A percentile compares a stretch with the other conserved stretches of the same genome.
Conservation (phyloP, 2,888 invertebrate genomes). For the Drosophila crucigera region DNA sequence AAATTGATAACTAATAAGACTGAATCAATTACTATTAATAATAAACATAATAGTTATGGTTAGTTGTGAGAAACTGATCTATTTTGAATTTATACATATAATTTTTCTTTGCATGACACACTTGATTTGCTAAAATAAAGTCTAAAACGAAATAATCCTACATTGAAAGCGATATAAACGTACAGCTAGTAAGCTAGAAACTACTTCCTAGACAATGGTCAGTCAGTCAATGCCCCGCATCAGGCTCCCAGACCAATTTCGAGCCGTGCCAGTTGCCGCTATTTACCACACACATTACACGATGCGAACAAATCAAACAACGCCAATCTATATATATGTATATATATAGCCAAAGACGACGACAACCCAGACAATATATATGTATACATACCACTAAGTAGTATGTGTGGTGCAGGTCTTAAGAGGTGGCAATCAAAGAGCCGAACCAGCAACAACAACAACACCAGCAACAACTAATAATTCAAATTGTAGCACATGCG, state of each 20-base stretch:
- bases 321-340: constrained; percentile 54
- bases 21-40: background rate
- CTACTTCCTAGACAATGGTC: constrained; percentile 6
- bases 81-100: background rate
- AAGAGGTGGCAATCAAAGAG: constrained; percentile 71
- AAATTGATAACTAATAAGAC: background rate
- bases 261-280: constrained; percentile 52
- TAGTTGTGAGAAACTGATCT: background rate
- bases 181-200: background rate
- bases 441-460: constrained; percentile 48
- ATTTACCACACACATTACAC: constrained; percentile 73
- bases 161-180: background rate
- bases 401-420: constrained; percentile 52
- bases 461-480: constrained; percentile 61
- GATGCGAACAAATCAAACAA: constrained; percentile 65
- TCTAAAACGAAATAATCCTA: background rate
- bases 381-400: constrained; percentile 29
- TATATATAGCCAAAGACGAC: constrained; percentile 42
- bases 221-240: constrained; percentile 55
- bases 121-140: background rate
- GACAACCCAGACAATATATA: constrained; percentile 43
- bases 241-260: constrained; percentile 9
- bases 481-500: constrained; percentile 76
- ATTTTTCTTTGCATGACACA: background rate
- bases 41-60: background rate